These are phyloP conservation scores for Solenodon paradoxus DNA, from an alignment of 2,113 vertebrate genomes.

Conservation along the genomic window DNA sequence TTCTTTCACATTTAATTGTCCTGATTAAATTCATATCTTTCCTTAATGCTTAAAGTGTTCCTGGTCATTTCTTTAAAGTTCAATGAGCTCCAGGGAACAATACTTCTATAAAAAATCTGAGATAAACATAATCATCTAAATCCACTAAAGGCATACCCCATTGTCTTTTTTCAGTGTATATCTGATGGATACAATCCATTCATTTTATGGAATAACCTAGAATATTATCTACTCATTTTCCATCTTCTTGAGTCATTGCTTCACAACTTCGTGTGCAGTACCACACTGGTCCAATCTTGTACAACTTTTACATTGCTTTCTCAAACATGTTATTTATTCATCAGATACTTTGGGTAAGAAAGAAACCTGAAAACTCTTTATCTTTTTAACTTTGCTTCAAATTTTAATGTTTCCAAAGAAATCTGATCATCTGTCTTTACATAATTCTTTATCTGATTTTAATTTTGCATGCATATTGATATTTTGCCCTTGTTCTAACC, in stretches of 20 bases:
- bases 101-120: neutral
- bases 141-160: neutral
- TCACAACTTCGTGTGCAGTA: neutral
- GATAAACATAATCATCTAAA: neutral
- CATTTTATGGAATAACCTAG: conserved; percentile 13
- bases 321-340: conserved; percentile 35
- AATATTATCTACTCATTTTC: conserved; percentile 13
- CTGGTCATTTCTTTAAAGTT: neutral
- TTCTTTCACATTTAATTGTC: conserved; percentile 8
- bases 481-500: neutral
- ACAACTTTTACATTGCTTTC: neutral
- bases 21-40: neutral
- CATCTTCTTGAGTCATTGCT: conserved; percentile 21
- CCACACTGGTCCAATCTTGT: neutral
- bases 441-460: neutral
- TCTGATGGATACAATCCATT: conserved; percentile 1
- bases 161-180: neutral
- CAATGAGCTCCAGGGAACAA: neutral
- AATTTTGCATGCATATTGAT: neutral
- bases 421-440: neutral
- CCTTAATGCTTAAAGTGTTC: neutral
- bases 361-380: neutral
- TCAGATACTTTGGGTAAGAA: neutral
- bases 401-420: conserved; percentile 26
- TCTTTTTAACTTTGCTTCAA: conserved; percentile 33